These are phyloP conservation scores for Bombus polaris DNA, from an alignment of 1,140 invertebrate genomes.

Conservation along the genomic window DNA sequence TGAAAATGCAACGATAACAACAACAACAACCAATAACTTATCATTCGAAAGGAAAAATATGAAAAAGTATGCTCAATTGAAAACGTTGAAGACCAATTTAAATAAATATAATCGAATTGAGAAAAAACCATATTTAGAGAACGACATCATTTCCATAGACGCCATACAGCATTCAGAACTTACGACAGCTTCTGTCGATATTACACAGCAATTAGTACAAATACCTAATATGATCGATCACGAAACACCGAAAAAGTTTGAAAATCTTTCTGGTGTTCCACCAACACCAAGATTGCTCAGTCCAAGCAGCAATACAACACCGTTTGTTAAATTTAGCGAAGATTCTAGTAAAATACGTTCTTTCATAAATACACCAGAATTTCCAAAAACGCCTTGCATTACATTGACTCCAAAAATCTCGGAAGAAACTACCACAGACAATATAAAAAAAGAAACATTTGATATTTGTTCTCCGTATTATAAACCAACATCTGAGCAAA, in stretches of 20 bases:
- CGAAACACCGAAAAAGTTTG: constrained; percentile 75
- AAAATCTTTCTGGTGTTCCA: constrained; percentile 70
- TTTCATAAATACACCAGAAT: constrained; percentile 77
- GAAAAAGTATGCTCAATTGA: constrained; percentile 77
- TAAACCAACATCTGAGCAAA: constrained; percentile 67
- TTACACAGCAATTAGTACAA: constrained; percentile 37
- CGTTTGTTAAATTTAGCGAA: constrained; percentile 55
- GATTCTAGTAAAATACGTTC: constrained; percentile 72
- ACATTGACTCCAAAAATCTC: constrained; percentile 72
- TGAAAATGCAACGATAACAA: background rate
- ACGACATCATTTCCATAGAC: background rate
- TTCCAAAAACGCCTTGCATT: constrained; percentile 78
- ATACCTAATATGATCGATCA: constrained; percentile 66
- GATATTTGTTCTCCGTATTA: constrained; percentile 73
- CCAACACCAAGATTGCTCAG: constrained; percentile 78
- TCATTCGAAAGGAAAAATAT: constrained; percentile 60
- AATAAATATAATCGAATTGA: constrained; percentile 26
- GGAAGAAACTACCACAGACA: constrained; percentile 62
- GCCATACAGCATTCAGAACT: constrained; percentile 17
- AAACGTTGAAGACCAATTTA: constrained; percentile 69
- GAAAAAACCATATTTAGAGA: background rate
- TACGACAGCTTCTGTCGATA: constrained; percentile 57
- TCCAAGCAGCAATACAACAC: constrained; percentile 71
- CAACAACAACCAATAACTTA: background rate
- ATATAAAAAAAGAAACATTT: constrained; percentile 57